Evolutionary conservation across 2,888 invertebrate species (phyloP).

Genomic region (Phasia obesa): DNA sequence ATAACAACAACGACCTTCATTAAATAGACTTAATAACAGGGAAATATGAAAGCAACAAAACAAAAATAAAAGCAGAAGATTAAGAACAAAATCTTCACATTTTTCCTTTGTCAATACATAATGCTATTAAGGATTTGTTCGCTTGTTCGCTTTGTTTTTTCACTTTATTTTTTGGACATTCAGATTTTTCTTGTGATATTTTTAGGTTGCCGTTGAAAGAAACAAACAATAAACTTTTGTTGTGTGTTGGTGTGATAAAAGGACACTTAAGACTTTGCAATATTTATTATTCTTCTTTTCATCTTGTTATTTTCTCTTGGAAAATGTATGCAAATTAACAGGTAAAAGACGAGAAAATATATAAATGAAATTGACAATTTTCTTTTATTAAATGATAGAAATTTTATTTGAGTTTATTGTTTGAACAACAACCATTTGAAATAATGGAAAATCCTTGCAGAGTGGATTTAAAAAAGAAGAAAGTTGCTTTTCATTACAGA

Average conservation of each 20-base stretch:
- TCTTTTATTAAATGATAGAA: background rate
- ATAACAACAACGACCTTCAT: constrained; percentile 41
- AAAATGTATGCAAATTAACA: constrained; percentile 58
- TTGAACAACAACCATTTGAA: background rate
- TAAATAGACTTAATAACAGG: background rate
- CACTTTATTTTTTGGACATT: background rate
- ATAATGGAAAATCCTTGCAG: background rate
- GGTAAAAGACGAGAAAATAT: background rate
- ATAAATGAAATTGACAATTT: constrained; percentile 1
- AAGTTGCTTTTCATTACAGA: no score
- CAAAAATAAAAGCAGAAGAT: constrained; percentile 14
- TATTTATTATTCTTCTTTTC: background rate
- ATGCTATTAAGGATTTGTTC: constrained; percentile 4
- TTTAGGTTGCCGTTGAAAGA: constrained; percentile 5
- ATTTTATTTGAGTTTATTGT: background rate
- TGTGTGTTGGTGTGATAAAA: constrained; percentile 17
- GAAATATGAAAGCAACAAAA: background rate
- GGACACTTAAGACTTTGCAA: constrained; percentile 14
- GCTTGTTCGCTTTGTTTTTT: background rate
- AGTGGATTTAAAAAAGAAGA: no score
- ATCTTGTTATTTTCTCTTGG: background rate
- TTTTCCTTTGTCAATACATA: constrained; percentile 4
- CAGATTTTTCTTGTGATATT: constrained; percentile 12
- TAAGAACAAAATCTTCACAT: background rate
- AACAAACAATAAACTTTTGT: constrained; percentile 14